Percentiles rank a stretch among this genome's conserved stretches.
Evolutionary conservation across 2,113 vertebrate genomes (phyloP).

Genomic region (Limanda limanda): DNA sequence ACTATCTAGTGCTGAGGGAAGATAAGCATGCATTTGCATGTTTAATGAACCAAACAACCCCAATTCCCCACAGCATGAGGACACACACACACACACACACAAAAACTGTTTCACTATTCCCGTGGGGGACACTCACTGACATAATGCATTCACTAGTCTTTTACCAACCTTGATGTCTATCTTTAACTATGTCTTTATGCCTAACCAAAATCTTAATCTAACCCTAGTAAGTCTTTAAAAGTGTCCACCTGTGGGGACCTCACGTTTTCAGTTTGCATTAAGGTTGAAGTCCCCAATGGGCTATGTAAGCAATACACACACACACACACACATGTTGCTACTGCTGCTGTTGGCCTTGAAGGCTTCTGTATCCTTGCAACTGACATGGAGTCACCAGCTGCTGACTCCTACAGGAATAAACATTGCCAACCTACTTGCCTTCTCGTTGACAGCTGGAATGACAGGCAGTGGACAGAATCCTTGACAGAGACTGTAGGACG

Average conservation of each 20-base stretch:
- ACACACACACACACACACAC: constrained; percentile 33
- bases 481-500: neutral
- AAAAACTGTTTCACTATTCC: neutral
- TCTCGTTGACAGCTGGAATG: constrained; percentile 27
- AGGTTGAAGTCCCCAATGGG: neutral
- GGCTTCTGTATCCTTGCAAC: constrained; percentile 62
- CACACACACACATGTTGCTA: constrained; percentile 31
- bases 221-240: neutral
- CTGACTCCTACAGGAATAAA: constrained; percentile 66
- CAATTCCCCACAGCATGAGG: constrained; percentile 64
- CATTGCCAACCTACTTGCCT: constrained; percentile 19
- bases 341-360: constrained; percentile 52
- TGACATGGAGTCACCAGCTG: constrained; percentile 70
- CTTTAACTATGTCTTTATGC: neutral
- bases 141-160: neutral
- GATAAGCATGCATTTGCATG: constrained; percentile 88
- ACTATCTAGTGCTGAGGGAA: constrained; percentile 84
- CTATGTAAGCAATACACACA: neutral
- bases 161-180: neutral
- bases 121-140: constrained; percentile 2
- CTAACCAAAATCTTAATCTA: neutral
- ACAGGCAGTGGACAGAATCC: constrained; percentile 10
- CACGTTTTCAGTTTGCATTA: neutral
- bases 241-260: neutral
- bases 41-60: constrained; percentile 81